Evolutionary conservation across 2,888 invertebrate genomes (phyloP).

Genomic region (Frankliniella intonsa): DNA sequence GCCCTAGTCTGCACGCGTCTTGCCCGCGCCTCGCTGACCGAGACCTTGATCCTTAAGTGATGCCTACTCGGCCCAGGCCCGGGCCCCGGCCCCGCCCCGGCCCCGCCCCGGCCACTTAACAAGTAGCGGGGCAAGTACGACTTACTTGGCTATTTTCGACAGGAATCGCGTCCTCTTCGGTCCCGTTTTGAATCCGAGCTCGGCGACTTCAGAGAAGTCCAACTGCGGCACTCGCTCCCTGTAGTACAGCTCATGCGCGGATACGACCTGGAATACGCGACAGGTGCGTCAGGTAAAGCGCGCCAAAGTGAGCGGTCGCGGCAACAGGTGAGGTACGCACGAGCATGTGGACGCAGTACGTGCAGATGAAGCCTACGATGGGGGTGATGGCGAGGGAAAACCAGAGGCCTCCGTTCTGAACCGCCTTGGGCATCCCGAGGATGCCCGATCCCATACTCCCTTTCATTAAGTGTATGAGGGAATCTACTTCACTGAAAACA

Average conservation of each 20-base stretch:
- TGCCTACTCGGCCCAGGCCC: not conserved
- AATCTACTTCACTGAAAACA: constrained; percentile 50
- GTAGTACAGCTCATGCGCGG: constrained; percentile 69
- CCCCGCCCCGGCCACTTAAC: not conserved
- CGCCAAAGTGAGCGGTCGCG: too few species aligned
- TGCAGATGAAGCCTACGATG: constrained; percentile 80
- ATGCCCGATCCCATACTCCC: constrained; percentile 62
- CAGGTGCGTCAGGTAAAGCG: not conserved
- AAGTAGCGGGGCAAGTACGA: not conserved
- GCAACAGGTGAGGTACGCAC: constrained; percentile 49
- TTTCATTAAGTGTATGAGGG: constrained; percentile 57
- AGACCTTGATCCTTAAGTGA: constrained; percentile 24
- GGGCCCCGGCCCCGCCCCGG: not conserved
- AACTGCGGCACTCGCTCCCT: constrained; percentile 63
- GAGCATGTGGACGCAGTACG: constrained; percentile 92
- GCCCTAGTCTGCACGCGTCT: too few species aligned
- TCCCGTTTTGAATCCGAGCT: constrained; percentile 69
- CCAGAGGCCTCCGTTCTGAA: constrained; percentile 80
- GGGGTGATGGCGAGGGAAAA: constrained; percentile 84
- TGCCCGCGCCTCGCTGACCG: not conserved
- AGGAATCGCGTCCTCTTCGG: constrained; percentile 59
- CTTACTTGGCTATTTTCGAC: constrained; percentile 32
- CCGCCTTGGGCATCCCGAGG: constrained; percentile 60
- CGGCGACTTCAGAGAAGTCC: constrained; percentile 75
- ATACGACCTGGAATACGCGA: constrained; percentile 48